Evolutionary conservation across 2,797 vertebrate species (phyloP), one percentile per base, ranked within the genome.

Genomic region (Lacerta agilis): DNA sequence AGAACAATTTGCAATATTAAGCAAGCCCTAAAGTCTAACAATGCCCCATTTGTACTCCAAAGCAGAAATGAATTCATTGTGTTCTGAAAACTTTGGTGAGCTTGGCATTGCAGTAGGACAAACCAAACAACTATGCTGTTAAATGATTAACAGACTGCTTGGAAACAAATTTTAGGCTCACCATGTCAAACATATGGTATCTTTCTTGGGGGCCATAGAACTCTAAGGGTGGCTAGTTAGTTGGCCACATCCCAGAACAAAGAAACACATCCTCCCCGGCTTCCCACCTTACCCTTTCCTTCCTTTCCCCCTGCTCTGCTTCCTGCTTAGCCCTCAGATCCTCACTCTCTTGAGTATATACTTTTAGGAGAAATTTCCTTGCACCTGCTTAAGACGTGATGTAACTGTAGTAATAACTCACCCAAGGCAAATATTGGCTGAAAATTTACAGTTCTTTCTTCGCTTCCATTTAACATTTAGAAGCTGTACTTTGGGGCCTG

Each of bases 371-470:
- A 89, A 86, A 94, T 94, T 95, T 95, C 94, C 95, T 93, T 95
- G 94, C 95, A 95, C 95, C 94, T 95, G 95, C 92, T 94, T 93
- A 91, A 94, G 85, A 87, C 90, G 93, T 94, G 94, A 94, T 90
- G 86, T 95, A 95, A 94, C 91, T 88, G 83, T 23, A n/a, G 92
- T 89, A 94, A 94, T 94, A 94, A 94, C 55, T 95, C 94, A 95
- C 88, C 89, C 88, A 87, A 90, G 79, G 64, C 84, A 86, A 86
- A 86, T 92, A 64, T 58, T 93, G 85, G 90, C 92, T 88, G 87
- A 89, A 89, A 92, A 82, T 76, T 64, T 91, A 43, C 33, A 84
- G 78, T 88, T 86, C 82, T 84, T 91, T 92, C 88, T 92, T 87
- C 45, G 67, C 38, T 27, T 76, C 18, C 73, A 41, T 17, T 64